Evolutionary conservation across 2,797 vertebrate species (phyloP).

Genomic region (Gastrophryne carolinensis): DNA sequence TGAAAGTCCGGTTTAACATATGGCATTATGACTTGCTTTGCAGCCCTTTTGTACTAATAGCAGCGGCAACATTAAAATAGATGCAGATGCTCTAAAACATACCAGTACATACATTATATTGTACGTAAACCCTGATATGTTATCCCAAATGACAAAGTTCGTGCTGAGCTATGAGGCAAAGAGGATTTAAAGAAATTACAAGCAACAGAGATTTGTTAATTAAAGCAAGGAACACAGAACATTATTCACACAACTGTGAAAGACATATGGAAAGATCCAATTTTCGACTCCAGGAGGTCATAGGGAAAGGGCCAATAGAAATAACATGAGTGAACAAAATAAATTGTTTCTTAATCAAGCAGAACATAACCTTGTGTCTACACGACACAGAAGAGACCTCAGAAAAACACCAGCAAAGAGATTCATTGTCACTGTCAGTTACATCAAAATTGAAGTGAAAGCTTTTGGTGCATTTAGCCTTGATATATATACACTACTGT

Average conservation of each 20-base stretch:
- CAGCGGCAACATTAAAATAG: no score
- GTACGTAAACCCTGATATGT: conserved; percentile 2
- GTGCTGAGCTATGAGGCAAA: conserved; percentile 34
- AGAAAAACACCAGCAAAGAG: conserved; percentile 28
- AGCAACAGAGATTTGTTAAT: conserved; percentile 52
- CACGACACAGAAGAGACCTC: conserved; percentile 45
- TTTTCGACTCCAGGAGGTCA: conserved; percentile 51
- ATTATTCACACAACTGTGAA: conserved; percentile 50
- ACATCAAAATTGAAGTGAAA: conserved; percentile 17
- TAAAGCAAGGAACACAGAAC: conserved; percentile 45
- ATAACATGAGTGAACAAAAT: conserved; percentile 48
- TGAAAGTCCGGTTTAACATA: no score
- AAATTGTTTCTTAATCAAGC: conserved; percentile 51
- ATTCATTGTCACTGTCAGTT: conserved; percentile 34
- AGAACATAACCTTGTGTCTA: conserved; percentile 50
- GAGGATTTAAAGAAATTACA: conserved; percentile 39
- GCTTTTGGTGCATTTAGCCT: background rate
- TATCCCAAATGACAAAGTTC: conserved; percentile 11
- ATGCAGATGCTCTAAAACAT: no score
- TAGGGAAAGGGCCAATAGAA: conserved; percentile 41
- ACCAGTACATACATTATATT: no score
- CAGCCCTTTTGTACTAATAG: no score
- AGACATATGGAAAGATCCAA: conserved; percentile 51
- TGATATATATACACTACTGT: no score
- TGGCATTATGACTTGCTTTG: no score